phyloP scores from a whole-genome alignment of 2,797 vertebrate genomes.

The Helicolenus hilgendorfi region DNA sequence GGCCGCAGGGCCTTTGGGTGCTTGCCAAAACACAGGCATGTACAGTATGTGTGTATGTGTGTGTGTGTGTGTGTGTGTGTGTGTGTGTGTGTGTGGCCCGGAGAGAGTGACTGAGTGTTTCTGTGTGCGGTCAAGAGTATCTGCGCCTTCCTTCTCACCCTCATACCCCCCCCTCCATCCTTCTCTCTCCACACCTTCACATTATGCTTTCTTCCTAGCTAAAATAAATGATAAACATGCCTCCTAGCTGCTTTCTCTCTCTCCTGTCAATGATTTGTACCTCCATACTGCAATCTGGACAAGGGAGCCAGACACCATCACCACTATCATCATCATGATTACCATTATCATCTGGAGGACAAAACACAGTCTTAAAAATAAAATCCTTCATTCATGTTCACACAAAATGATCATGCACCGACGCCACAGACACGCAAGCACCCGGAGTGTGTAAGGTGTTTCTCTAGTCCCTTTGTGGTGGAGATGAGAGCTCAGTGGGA shows the following conservation, averaged over 20 bases:
- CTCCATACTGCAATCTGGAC: constrained; percentile 36
- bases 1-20: constrained; percentile 76
- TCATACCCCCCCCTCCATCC: constrained; percentile 9
- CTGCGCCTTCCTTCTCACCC: constrained; percentile 40
- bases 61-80: background rate
- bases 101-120: constrained; percentile 73
- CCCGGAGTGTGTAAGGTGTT: constrained; percentile 41
- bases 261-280: constrained; percentile 25
- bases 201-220: constrained; percentile 29
- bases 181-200: constrained; percentile 50
- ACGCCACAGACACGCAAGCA: background rate
- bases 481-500: constrained; percentile 62
- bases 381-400: constrained; percentile 50
- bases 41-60: constrained; percentile 65
- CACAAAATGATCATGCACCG: constrained; percentile 46
- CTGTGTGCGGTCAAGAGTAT: constrained; percentile 64
- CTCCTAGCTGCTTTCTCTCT: constrained; percentile 28
- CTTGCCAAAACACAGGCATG: constrained; percentile 77
- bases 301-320: constrained; percentile 51
- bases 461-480: constrained; percentile 59
- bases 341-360: constrained; percentile 65
- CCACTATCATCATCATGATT: constrained; percentile 37
- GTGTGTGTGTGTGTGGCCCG: constrained; percentile 65
- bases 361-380: constrained; percentile 57
- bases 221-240: constrained; percentile 59